These are phyloP conservation scores for Petrophora chlorosata DNA, from an alignment of 2,888 invertebrate genomes.

Conservation along the genomic window DNA sequence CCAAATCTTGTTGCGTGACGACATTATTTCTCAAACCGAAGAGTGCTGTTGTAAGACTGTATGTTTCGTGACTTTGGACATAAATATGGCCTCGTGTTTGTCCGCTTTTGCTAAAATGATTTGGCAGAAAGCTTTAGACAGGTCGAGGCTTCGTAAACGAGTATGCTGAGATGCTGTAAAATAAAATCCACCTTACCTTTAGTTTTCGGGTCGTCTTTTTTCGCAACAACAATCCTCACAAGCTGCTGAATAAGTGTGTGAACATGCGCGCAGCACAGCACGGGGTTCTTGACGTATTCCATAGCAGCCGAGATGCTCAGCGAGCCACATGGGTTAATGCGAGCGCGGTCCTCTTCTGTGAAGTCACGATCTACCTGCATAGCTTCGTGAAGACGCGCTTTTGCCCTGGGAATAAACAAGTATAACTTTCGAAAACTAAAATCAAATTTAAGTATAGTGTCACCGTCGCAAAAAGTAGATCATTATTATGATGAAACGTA, in stretches of 20 bases:
- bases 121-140: too few species aligned
- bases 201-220: constrained; percentile 94
- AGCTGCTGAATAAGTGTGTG: constrained; percentile 93
- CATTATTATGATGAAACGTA: too few species aligned
- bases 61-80: too few species aligned
- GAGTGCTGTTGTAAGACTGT: too few species aligned
- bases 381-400: constrained; percentile 95
- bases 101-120: too few species aligned
- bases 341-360: constrained; percentile 91
- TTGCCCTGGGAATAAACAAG: constrained; percentile 86
- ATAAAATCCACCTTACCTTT: constrained; percentile 81
- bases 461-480: too few species aligned
- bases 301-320: constrained; percentile 95
- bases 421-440: neutral
- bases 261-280: constrained; percentile 95
- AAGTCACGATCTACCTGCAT: constrained; percentile 96
- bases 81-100: too few species aligned
- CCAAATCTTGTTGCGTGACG: too few species aligned
- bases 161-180: too few species aligned
- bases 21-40: too few species aligned
- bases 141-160: too few species aligned
- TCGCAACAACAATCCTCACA: constrained; percentile 92
- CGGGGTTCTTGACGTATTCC: constrained; percentile 98
- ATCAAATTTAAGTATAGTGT: too few species aligned
- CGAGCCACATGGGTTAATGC: constrained; percentile 96